Conservation (phyloP, 1,140 invertebrate species). For the Akabosia matsudoensis region DNA sequence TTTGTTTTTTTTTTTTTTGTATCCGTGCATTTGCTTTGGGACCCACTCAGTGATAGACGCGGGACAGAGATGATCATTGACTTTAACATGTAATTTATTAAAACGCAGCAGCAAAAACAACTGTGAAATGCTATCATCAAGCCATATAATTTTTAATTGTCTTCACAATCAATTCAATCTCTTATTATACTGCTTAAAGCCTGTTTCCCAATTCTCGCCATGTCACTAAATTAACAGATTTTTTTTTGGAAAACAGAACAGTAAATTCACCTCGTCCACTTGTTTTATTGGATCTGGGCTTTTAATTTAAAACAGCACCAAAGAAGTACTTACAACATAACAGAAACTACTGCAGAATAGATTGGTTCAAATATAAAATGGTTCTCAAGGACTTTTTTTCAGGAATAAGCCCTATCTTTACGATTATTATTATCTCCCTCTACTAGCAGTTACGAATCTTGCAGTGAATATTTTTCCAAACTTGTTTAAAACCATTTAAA, state of each 20-base stretch:
- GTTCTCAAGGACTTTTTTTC: conserved; percentile 7
- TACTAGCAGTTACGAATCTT: background rate
- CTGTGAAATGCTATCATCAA: background rate
- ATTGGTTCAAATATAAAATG: background rate
- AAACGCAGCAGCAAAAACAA: no score
- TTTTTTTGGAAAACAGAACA: background rate
- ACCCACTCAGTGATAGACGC: no score
- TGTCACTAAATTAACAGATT: background rate
- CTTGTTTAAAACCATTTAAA: background rate
- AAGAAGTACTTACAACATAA: background rate
- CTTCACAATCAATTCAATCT: background rate
- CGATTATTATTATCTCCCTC: background rate
- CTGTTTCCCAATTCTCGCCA: background rate
- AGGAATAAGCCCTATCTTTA: background rate
- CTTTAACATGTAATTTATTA: no score
- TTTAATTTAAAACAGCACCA: background rate
- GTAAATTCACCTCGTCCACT: background rate
- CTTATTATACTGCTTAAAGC: background rate
- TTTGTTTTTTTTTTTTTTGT: no score
- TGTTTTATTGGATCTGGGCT: background rate
- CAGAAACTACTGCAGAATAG: background rate
- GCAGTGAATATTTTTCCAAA: background rate
- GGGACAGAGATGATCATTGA: no score
- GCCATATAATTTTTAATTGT: background rate
- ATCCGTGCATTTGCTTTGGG: no score